phyloP scores from a whole-genome alignment of 2,888 invertebrate genomes.

The Melikaiella ostensackeni region DNA sequence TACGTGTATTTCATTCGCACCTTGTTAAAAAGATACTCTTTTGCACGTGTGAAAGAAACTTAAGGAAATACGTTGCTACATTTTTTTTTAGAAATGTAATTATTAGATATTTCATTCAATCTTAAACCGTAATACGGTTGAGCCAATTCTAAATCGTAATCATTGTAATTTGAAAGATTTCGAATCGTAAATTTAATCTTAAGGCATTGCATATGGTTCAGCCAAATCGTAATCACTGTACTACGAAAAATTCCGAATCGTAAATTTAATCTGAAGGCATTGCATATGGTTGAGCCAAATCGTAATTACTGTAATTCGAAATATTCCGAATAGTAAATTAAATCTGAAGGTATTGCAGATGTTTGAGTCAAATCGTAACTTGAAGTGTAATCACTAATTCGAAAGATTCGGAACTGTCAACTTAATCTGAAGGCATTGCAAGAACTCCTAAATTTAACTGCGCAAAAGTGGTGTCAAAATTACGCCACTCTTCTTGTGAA shows the following conservation, averaged over 20 bases:
- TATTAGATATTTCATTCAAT: no score
- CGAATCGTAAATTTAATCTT: background rate
- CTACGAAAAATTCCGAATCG: no score
- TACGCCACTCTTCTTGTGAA: background rate
- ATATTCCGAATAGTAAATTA: no score
- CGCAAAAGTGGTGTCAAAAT: background rate
- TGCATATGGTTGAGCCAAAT: no score
- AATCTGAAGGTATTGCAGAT: no score
- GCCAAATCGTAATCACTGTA: background rate
- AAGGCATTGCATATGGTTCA: background rate
- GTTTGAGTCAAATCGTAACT: background rate
- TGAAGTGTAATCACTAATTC: no score
- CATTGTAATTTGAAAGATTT: background rate
- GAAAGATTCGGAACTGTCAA: no score
- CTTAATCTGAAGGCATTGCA: background rate
- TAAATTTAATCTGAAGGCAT: background rate
- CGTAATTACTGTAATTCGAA: no score
- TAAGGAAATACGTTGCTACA: slow-evolving; percentile 23
- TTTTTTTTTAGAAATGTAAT: background rate
- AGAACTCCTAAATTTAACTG: background rate
- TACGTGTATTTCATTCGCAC: slow-evolving; percentile 16
- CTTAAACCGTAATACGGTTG: no score
- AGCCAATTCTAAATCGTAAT: no score
- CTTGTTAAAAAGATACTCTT: background rate
- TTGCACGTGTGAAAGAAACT: background rate